Base-by-base conservation (phyloP, 2,888 invertebrate species). In the Dolichopus griseipennis region DNA sequence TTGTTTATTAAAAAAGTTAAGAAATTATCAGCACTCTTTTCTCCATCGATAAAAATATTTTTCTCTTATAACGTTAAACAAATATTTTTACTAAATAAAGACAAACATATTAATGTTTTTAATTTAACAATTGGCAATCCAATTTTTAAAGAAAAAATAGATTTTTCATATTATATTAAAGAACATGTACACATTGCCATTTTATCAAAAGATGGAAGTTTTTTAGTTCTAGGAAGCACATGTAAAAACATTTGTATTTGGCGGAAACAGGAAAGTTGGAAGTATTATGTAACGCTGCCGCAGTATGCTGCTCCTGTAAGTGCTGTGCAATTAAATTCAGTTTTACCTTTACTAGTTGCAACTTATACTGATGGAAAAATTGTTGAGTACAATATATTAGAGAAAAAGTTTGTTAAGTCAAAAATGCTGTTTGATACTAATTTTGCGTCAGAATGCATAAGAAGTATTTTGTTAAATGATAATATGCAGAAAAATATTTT, bases 341-440 rank as follows among this genome's bases (percentile, higher is more conserved):
- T 78, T 10, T 81, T 81, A 2, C 83, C 86, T 7, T 84, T 84
- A 64, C 78, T 95, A 9, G 84, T 92, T 43, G 83, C 91, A 12
- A 87, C 86, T 3, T 94, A 93, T 81, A 85, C 91, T 0, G 90
- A 95, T 83, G 90, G 90, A 74, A 90, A 88, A 89, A 83, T 94
- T 69, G 81, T 91, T 62, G 93, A 95, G 78, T 94, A 90, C 77
- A 86, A 87, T 76, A 76, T 93, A n/a, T 75, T 78, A 5, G 82
- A 84, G 64, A 85, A 84, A 74, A 84, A 84, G 72, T 89, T 89
- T 74, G 86, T 88, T 0, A 80, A 84, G 66, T 90, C 90, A 84
- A 86, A 88, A 15, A 64, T 52, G 15, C 3, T 64, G 27, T 15
- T 27, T 2, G 27, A 63, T 21, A 74, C 76, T 9, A 72, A 74